A percentile compares a stretch with the other conserved stretches of the same genome.
phyloP scores from a whole-genome alignment of 1,140 invertebrate species.

The Asbolus verrucosus region DNA sequence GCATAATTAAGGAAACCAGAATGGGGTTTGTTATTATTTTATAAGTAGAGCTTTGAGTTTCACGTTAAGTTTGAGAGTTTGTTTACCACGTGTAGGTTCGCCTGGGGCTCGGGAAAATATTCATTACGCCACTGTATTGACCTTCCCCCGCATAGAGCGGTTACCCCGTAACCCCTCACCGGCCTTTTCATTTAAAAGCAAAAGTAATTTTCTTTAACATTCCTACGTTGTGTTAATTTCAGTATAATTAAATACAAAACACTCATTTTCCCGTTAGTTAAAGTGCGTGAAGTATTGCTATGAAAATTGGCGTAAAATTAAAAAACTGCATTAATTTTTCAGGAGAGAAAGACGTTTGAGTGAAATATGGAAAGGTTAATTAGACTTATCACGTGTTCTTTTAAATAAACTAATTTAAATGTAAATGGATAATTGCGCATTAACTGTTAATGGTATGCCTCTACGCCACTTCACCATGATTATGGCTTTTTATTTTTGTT shows the following conservation, averaged over 20 bases:
- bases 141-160: conserved; percentile 44
- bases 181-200: conserved; percentile 51
- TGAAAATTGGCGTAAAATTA: conserved; percentile 44
- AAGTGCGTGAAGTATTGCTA: conserved; percentile 42
- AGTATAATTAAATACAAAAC: conserved; percentile 52
- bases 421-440: conserved; percentile 11
- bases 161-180: conserved; percentile 41
- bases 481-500: no score
- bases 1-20: conserved; percentile 1
- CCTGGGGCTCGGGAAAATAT: conserved; percentile 28
- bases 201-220: conserved; percentile 54
- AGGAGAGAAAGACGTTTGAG: conserved; percentile 24
- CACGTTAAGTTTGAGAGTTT: conserved; percentile 27
- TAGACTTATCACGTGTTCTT: conserved; percentile 23
- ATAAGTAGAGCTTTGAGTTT: conserved; percentile 18
- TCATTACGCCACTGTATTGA: conserved; percentile 43
- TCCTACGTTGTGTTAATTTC: conserved; percentile 52
- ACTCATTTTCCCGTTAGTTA: conserved; percentile 50
- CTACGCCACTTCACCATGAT: neutral
- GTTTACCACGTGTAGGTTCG: conserved; percentile 33
- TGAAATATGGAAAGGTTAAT: conserved; percentile 39
- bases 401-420: conserved; percentile 33
- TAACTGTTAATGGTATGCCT: conserved; percentile 2
- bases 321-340: conserved; percentile 48
- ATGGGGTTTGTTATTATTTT: conserved; percentile 22